phyloP scores from a whole-genome alignment of 2,113 vertebrate genomes.

The Lynx canadensis region DNA sequence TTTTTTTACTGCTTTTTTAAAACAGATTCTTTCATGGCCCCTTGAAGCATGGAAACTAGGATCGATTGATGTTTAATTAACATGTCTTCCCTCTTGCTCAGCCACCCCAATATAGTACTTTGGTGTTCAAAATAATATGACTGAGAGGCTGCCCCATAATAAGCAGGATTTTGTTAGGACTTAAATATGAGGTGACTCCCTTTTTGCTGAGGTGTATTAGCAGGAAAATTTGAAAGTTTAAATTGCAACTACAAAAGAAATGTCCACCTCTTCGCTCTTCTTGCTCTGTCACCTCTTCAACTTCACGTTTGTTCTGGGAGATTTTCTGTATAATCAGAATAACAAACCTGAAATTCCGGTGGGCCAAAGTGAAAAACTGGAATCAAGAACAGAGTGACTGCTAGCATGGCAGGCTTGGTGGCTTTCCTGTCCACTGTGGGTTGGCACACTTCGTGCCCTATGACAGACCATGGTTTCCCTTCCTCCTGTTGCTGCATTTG shows the following conservation, averaged over 20 bases:
- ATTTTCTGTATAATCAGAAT: neutral
- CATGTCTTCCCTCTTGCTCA: neutral
- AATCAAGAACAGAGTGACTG: neutral
- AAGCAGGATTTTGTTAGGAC: neutral
- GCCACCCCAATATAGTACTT: neutral
- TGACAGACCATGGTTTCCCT: conserved; percentile 52
- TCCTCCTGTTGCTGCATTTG: conserved; percentile 55
- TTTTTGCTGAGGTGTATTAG: neutral
- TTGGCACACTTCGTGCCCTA: neutral
- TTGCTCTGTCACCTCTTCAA: neutral
- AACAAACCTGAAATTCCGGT: neutral
- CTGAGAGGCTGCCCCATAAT: neutral
- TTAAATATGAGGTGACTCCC: neutral
- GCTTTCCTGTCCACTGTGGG: too few relatives aligned
- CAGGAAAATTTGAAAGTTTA: neutral
- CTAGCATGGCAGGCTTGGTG: accelerated
- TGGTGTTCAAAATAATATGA: neutral
- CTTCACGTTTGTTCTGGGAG: neutral
- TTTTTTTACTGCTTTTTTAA: neutral
- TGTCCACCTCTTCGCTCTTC: neutral
- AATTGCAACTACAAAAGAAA: neutral
- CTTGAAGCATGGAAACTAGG: neutral
- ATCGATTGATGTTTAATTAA: neutral
- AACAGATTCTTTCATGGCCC: neutral
- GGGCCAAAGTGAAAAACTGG: neutral